Evolutionary conservation across 2,888 invertebrate species (phyloP).

Genomic region (Stramonita haemastoma): DNA sequence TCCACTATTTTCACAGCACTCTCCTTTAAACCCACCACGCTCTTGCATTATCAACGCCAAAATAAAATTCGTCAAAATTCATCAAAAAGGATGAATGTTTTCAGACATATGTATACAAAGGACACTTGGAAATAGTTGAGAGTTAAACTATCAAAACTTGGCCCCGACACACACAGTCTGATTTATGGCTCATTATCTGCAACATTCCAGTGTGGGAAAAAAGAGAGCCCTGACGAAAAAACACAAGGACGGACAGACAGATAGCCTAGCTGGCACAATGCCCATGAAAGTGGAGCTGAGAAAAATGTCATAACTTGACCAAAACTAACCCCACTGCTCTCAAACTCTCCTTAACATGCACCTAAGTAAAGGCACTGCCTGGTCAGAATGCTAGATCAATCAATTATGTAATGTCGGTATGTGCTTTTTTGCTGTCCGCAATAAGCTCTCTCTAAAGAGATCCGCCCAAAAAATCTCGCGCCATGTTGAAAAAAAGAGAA

Average conservation of each 20-base stretch:
- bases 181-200: background rate
- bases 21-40: background rate
- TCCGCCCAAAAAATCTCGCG: constrained; percentile 35
- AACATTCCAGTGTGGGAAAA: constrained; percentile 21
- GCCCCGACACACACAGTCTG: background rate
- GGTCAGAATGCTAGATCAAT: background rate
- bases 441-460: constrained; percentile 5
- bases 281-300: constrained; percentile 4
- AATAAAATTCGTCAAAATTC: constrained; percentile 19
- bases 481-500: constrained; percentile 44
- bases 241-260: background rate
- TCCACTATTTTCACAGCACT: background rate
- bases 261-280: constrained; percentile 5
- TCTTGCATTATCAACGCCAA: background rate
- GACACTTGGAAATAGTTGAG: background rate
- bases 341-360: background rate
- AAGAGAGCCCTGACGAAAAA: background rate
- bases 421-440: constrained; percentile 33
- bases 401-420: constrained; percentile 33
- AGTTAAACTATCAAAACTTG: background rate
- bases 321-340: background rate
- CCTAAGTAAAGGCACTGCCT: constrained; percentile 41
- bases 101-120: background rate
- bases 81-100: background rate
- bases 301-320: background rate